Conservation (phyloP, 2,797 vertebrate genomes). For the Dermochelys coriacea region DNA sequence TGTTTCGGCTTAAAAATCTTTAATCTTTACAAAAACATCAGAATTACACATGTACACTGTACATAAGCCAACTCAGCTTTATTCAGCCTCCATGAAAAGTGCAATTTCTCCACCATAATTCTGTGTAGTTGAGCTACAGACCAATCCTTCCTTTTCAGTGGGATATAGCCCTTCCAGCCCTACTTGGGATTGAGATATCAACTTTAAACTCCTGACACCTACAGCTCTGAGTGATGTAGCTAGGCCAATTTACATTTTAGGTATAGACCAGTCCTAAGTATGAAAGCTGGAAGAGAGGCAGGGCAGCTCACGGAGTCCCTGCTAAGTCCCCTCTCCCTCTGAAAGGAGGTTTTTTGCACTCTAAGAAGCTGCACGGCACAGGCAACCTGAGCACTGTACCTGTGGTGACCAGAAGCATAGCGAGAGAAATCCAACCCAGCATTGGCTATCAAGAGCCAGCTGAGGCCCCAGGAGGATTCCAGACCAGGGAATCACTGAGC, state of each 20-base stretch:
- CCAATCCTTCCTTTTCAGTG: background rate
- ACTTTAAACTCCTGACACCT: background rate
- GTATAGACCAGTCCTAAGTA: background rate
- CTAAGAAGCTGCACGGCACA: no score
- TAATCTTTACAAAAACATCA: background rate
- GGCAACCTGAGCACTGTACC: no score
- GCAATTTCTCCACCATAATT: background rate
- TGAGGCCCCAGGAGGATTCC: no score
- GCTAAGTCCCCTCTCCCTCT: background rate
- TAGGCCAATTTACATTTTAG: background rate
- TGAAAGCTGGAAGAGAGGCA: background rate
- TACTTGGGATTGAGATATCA: background rate
- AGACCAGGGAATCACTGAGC: no score
- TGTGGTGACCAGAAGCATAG: no score
- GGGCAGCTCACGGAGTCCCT: background rate
- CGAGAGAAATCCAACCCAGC: no score
- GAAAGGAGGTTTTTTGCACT: background rate
- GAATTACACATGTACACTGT: rapidly evolving
- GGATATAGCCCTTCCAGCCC: background rate
- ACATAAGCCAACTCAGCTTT: background rate
- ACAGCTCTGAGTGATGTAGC: background rate
- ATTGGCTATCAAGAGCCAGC: no score
- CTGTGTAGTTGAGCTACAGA: background rate
- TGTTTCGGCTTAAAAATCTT: background rate
- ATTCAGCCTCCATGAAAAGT: background rate